Base-by-base conservation (phyloP, 2,888 invertebrate genomes). In the Stictocephala bisonia region DNA sequence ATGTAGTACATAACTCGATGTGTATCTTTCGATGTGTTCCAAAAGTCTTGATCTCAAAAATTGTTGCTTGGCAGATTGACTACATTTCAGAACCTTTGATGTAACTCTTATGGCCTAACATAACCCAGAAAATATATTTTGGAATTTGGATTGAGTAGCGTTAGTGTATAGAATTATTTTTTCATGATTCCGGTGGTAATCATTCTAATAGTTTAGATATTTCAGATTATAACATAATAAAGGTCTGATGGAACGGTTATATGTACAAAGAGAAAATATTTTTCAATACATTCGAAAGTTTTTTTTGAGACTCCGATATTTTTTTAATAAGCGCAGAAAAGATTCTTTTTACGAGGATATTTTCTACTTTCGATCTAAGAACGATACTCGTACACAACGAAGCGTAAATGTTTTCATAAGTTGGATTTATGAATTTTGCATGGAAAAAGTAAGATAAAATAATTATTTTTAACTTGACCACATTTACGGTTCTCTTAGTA, bases 201-300 rank as follows among this genome's bases (percentile, higher is more conserved):
- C 35, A 31, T 64, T 40, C 40, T 64, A 31, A 40, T 58, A 29
- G 27, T 11, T 20, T 35, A 35, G 35, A 35, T 13, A 31, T 31
- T 18, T 40, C 40, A 60, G 31, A 64, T 64, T 13, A 20, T 35
- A 24, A 15, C 15, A 1, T 27, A 11, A 15, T 18, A 51, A 27
- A 7, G 60, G 64, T 40, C 24, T 64, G 35, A 35, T 31, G 40
- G 29, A 64, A 35, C 24, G 64, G 64, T 20, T 20, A 60, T 29
- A 41, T 71, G 60, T 58, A 71, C 50, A 73, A 41, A 58, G 60
- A 68, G 58, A 68, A 35, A 73, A 69, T 73, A 73, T 73, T 73
- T 73, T 73, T 73, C 60, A 53, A 73, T 58, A 44, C 22, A 48
- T 67, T 41, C 31, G 35, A 69, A 35, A 72, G 31, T 44, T 69